Percentiles rank a stretch among this genome's conserved stretches.
These are phyloP conservation scores for Rhinoraja longicauda DNA, from an alignment of 2,797 vertebrate genomes.

Conservation along the genomic window DNA sequence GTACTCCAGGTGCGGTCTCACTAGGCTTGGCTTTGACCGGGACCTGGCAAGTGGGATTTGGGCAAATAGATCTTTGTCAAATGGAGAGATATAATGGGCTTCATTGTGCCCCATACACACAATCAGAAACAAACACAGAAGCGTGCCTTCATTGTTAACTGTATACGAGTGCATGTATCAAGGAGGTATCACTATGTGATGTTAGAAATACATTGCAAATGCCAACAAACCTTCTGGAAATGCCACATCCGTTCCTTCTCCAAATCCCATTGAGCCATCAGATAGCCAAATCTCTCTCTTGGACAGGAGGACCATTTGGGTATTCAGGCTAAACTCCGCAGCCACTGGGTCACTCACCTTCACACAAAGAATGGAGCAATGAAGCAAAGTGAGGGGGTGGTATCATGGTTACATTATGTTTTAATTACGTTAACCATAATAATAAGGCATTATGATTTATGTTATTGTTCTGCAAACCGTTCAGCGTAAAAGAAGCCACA, in stretches of 20 bases:
- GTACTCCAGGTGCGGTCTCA: no score
- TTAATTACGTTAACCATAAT: not conserved
- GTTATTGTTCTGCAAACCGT: no score
- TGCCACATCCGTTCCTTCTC: slow-evolving; percentile 66
- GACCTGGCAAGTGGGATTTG: no score
- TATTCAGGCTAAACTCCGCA: slow-evolving; percentile 76
- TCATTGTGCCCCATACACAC: no score
- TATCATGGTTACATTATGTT: not conserved
- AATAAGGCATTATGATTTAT: no score
- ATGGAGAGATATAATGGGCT: no score
- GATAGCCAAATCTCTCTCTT: slow-evolving; percentile 75
- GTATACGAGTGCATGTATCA: not conserved
- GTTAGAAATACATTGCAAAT: not conserved
- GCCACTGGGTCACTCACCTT: slow-evolving; percentile 77
- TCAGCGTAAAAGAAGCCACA: not conserved
- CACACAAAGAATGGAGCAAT: slow-evolving; percentile 28
- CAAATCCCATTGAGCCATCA: slow-evolving; percentile 75
- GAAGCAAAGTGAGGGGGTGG: not conserved
- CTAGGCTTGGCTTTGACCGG: no score
- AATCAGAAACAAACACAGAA: slow-evolving; percentile 10
- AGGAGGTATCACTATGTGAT: not conserved
- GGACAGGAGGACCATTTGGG: slow-evolving; percentile 74
- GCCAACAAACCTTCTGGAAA: slow-evolving; percentile 65
- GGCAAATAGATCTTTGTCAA: no score
- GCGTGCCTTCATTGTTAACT: not conserved